A percentile compares a stretch with the other conserved stretches of the same genome.
phyloP scores from a whole-genome alignment of 2,888 invertebrate genomes.

The Caenorhabditis plicata region DNA sequence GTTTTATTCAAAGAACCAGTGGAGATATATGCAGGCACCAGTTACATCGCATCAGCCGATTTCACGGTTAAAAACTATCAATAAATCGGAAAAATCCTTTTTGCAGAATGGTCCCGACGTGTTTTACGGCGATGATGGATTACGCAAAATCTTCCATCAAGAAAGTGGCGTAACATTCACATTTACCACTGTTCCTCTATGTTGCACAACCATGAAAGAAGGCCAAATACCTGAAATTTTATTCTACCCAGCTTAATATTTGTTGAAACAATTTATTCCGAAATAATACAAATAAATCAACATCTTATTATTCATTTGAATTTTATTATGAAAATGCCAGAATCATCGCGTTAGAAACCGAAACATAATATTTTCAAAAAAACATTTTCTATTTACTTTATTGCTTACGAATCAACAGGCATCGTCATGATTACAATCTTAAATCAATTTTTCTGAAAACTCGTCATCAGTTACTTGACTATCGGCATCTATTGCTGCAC shows the following conservation, averaged over 20 bases:
- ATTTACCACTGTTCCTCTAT: slow-evolving; percentile 82
- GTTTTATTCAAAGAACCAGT: slow-evolving; percentile 72
- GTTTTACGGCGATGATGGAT: slow-evolving; percentile 81
- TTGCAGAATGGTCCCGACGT: slow-evolving; percentile 83
- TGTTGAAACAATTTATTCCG: background rate
- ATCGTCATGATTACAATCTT: no score
- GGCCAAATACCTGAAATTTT: slow-evolving; percentile 86
- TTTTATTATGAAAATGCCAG: no score
- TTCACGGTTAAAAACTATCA: slow-evolving; percentile 74
- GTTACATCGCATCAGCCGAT: slow-evolving; percentile 80
- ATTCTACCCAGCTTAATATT: slow-evolving; percentile 70
- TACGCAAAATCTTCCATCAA: slow-evolving; percentile 76
- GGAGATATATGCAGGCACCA: slow-evolving; percentile 78
- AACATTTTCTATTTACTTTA: no score
- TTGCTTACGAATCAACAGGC: no score
- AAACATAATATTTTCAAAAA: no score
- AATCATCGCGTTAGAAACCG: no score
- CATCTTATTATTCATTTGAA: no score
- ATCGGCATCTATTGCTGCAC: slow-evolving; percentile 21
- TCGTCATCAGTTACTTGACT: slow-evolving; percentile 31
- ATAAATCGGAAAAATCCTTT: no score
- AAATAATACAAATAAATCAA: no score
- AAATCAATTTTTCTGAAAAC: slow-evolving; percentile 33
- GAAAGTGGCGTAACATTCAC: slow-evolving; percentile 70
- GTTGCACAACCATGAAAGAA: slow-evolving; percentile 81